Evolutionary conservation across 1,140 invertebrate species (phyloP), one percentile per base, ranked within the genome.

Genomic region (Trachymyrmex septentrionalis): DNA sequence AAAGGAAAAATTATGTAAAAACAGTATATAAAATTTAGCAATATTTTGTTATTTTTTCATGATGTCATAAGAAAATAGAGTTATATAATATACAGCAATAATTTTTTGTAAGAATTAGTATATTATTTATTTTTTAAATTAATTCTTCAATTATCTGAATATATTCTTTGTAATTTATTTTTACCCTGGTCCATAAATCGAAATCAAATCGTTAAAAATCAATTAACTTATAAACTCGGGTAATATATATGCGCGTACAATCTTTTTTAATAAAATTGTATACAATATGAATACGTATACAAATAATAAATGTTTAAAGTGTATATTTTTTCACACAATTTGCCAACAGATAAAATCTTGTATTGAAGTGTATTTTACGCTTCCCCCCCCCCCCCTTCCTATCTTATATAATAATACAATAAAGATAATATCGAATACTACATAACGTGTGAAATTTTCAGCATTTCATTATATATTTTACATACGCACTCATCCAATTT

Each of bases 381-480:
- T 2, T 27, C 27, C 27, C 4, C 4, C 30, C 30, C 34, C 34
- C 6, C 34, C 34, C 21, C 5, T n/a, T 34, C 6, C 30, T 2
- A 34, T 6, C 16, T 57, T 19, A 30, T 7, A n/a, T n/a, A n/a
- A n/a, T n/a, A 38, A 67, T 69, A 38, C 34, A 55, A 27, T 30
- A 55, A 16, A 80, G 24, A 27, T 67, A 38, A 69, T 69, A 69
- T 78, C 44, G 61, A 16, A 53, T 64, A n/a, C 16, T 66, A 19
- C 9, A 30, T 2, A 24, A 7, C 3, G 21, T 57, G 14, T 3
- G 19, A 59, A 71, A 72, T 44, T 44, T 44, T 71, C 34, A 57
- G 24, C 44, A 44, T 80, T 67, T 1, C 12, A 67, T 67, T 67
- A 53, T 57, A 21, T 72, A 7, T 44, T 71, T 59, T 24, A 72